Evolutionary conservation across 2,888 invertebrate genomes (phyloP), one percentile per base, ranked within the genome.

Genomic region (Lithophane semibrunnea): DNA sequence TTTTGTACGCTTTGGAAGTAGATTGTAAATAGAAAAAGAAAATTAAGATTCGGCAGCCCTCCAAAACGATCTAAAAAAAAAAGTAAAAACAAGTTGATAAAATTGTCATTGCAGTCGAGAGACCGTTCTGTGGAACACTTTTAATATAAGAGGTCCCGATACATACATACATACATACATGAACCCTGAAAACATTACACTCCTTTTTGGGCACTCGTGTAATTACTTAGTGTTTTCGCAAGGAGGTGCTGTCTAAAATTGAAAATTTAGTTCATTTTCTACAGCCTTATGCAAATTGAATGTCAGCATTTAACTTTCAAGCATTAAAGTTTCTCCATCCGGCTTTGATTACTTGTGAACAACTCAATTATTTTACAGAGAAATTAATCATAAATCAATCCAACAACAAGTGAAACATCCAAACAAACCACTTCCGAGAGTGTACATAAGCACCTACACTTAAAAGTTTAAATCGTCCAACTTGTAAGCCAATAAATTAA

Each of bases 401-500:
- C 54, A 83, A 69, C 61, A 80, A 80, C 80, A 78, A 84, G 63
- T 79, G 66, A 56, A 84, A 71, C 73, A 49, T 21, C 73, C 66
- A 80, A 87, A 75, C 79, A 79, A 80, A 68, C 69, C 77, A 73
- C 73, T 85, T 87, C 73, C 68, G 65, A 66, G 65, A 65, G 69
- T 76, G 71, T 64, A 73, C 83, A 47, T 78, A 69, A 64, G 83
- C 18, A 83, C 47, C 64, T 64, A 79, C 79, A 82, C 82, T 85
- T 56, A 49, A 83, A 86, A 86, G 78, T 89, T 88, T 82, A 89
- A 89, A 88, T 85, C 72, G 64, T 73, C 83, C 69, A 74, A 80
- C 80, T 90, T 89, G 79, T 86, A 86, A 87, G 89, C 88, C 90
- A 91, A 90, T 89, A 90, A 90, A 84, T 80, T 89, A 88, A 89